Evolutionary conservation across 2,888 invertebrate genomes (phyloP).

Genomic region (Fabriciana adippe): DNA sequence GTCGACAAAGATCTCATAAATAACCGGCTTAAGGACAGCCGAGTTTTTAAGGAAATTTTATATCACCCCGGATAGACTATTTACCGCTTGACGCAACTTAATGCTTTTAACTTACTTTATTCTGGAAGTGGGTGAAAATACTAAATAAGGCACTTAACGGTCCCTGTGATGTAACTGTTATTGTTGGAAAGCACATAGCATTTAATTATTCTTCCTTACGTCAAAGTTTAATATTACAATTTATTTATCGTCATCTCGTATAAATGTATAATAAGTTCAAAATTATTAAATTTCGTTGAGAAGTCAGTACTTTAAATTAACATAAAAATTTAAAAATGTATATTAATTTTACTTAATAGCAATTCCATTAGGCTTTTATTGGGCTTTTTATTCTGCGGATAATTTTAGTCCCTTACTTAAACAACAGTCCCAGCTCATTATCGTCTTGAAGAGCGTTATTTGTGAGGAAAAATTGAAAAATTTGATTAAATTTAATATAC

Average conservation of each 20-base stretch:
- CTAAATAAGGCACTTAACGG: conserved; percentile 18
- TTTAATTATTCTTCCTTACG: no score
- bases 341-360: no score
- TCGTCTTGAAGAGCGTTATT: conserved; percentile 1
- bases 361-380: conserved; percentile 1
- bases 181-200: background rate
- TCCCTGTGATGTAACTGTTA: background rate
- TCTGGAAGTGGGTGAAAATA: conserved; percentile 21
- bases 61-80: conserved; percentile 4
- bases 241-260: no score
- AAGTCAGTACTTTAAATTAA: no score
- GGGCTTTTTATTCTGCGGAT: background rate
- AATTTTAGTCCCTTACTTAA: conserved; percentile 10
- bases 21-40: conserved; percentile 1
- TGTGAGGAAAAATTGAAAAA: conserved; percentile 1
- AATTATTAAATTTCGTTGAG: no score
- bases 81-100: conserved; percentile 20
- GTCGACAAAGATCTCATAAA: conserved; percentile 20
- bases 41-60: conserved; percentile 22
- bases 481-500: conserved; percentile 7
- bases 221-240: no score
- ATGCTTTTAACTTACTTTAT: conserved; percentile 25
- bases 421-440: conserved; percentile 6
- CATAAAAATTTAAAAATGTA: no score
- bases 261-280: no score